Conservation (phyloP, 2,113 vertebrate species). For the Saccopteryx bilineata region DNA sequence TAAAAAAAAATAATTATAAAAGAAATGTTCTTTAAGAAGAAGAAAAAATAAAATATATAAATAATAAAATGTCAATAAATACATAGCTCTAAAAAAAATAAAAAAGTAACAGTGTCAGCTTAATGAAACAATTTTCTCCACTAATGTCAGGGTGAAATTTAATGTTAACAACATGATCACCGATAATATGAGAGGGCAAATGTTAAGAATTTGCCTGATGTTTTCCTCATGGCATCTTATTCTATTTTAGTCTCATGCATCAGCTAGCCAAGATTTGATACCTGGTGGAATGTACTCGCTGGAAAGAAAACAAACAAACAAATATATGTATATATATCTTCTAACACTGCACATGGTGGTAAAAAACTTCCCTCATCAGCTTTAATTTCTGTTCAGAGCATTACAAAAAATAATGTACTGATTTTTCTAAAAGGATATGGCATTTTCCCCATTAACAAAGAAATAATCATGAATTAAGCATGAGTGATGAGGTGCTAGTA, state of each 20-base stretch:
- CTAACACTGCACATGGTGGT: constrained; percentile 1
- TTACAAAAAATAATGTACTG: constrained; percentile 17
- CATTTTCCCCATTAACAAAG: constrained; percentile 4
- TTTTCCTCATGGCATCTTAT: constrained; percentile 76
- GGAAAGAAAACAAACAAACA: constrained; percentile 65
- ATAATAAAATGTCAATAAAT: background rate
- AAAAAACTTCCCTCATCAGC: constrained; percentile 17
- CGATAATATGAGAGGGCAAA: constrained; percentile 63
- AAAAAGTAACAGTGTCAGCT: background rate
- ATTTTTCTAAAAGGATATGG: background rate
- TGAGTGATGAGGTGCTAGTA: background rate
- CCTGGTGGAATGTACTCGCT: constrained; percentile 69
- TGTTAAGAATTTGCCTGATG: constrained; percentile 76
- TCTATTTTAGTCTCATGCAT: constrained; percentile 75
- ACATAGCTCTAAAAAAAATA: background rate
- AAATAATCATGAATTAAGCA: constrained; percentile 38
- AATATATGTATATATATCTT: background rate
- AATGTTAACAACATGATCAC: constrained; percentile 73
- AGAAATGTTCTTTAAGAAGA: background rate
- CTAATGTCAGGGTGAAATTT: constrained; percentile 51
- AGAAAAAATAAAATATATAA: background rate
- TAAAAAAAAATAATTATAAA: background rate
- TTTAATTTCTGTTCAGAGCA: constrained; percentile 54
- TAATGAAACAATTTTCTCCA: constrained; percentile 49
- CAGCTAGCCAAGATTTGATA: constrained; percentile 70